These are phyloP conservation scores for Aratinga solstitialis DNA, from an alignment of 2,797 vertebrate species.

Conservation along the genomic window DNA sequence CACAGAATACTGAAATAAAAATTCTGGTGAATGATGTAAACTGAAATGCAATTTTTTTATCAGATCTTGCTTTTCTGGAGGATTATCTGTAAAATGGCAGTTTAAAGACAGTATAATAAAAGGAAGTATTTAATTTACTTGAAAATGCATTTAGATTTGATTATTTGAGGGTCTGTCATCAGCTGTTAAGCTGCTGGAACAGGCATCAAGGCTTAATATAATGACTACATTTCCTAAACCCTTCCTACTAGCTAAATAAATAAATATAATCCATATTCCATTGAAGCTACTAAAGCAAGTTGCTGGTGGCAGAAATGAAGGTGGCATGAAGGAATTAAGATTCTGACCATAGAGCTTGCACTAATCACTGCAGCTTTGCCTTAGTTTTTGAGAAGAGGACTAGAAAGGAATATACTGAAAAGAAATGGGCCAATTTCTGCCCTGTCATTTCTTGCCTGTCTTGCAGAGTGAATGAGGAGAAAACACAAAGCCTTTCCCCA, in stretches of 20 bases:
- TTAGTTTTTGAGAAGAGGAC: neutral
- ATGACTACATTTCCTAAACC: neutral
- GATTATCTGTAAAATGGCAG: neutral
- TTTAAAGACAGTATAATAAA: neutral
- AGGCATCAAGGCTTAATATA: neutral
- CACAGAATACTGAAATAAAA: neutral
- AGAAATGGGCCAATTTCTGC: neutral
- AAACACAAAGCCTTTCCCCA: neutral
- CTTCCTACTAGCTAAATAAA: neutral
- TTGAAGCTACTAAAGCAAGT: neutral
- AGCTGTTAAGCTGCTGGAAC: neutral
- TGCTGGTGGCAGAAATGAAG: neutral
- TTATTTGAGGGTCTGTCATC: neutral
- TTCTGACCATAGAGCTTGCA: neutral
- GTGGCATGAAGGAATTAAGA: neutral
- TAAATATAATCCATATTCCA: neutral
- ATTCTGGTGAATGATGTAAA: slow-evolving; percentile 3
- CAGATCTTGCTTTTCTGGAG: neutral
- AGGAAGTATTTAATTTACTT: neutral
- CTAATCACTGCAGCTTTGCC: neutral
- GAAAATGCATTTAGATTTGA: neutral
- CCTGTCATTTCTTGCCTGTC: neutral
- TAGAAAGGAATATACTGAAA: neutral
- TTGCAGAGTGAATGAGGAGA: neutral
- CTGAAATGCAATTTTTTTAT: neutral